Percentiles rank a stretch among this genome's conserved stretches.
Evolutionary conservation across 2,797 vertebrate species (phyloP).

Genomic region (Pelochelys cantorii): DNA sequence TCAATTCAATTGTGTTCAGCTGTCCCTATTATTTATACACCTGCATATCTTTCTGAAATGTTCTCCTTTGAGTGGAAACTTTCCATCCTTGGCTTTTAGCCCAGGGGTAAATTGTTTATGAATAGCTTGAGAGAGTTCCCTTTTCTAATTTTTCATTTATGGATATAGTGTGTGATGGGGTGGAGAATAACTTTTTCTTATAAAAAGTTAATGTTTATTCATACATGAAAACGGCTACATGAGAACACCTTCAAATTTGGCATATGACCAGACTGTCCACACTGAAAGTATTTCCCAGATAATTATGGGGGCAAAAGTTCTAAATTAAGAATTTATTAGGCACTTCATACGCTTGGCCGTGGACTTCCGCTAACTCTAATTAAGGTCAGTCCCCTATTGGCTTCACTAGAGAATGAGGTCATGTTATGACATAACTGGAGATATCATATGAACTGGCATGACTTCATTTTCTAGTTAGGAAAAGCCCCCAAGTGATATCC

Average conservation of each 20-base stretch:
- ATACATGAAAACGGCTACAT: neutral
- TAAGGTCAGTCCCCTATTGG: neutral
- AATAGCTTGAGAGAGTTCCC: neutral
- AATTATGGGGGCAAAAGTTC: neutral
- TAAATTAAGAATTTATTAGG: neutral
- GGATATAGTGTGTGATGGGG: neutral
- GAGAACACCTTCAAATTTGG: neutral
- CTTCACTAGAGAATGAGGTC: neutral
- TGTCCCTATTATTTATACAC: neutral
- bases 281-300: neutral
- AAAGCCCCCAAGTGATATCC: neutral
- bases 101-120: neutral
- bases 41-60: neutral
- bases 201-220: neutral
- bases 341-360: neutral
- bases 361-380: neutral
- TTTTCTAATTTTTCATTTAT: neutral
- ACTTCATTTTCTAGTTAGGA: neutral
- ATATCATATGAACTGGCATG: neutral
- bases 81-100: neutral
- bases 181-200: neutral
- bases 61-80: too few relatives aligned
- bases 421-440: neutral
- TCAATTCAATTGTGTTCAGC: neutral
- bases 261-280: neutral